phyloP scores from a whole-genome alignment of 2,797 vertebrate genomes.

The Heteromormyrus szaboi region DNA sequence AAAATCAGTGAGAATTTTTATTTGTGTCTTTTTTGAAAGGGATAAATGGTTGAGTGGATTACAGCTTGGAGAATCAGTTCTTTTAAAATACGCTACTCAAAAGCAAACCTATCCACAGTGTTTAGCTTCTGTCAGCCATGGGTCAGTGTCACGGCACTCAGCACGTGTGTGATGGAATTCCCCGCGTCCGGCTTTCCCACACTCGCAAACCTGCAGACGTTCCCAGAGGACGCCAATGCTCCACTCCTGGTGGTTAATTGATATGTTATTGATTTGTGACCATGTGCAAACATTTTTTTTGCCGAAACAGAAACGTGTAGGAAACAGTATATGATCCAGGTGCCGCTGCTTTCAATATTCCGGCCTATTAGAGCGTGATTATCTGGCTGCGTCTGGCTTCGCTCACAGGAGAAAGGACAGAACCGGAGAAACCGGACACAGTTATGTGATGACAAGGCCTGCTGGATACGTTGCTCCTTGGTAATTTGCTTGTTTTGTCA shows the following conservation, averaged over 20 bases:
- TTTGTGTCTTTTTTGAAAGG: not conserved
- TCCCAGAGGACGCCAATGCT: not conserved
- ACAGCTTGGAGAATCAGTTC: not conserved
- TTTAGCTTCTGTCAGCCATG: not conserved
- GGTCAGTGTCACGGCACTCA: not conserved
- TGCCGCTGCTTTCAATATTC: slow-evolving; percentile 70
- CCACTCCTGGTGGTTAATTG: slow-evolving; percentile 46
- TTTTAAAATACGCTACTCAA: not conserved
- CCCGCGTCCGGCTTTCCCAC: not conserved
- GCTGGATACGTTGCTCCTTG: not conserved
- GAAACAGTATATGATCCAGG: slow-evolving; percentile 53
- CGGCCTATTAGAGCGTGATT: slow-evolving; percentile 71
- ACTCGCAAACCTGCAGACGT: not conserved
- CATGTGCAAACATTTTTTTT: slow-evolving; percentile 56
- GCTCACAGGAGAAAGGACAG: slow-evolving; percentile 58
- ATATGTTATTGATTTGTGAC: slow-evolving; percentile 49
- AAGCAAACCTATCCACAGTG: not conserved
- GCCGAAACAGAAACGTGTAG: slow-evolving; percentile 34
- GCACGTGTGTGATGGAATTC: not conserved
- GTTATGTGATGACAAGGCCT: not conserved
- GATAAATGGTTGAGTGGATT: not conserved
- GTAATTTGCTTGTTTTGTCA: not conserved
- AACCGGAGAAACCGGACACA: slow-evolving; percentile 39
- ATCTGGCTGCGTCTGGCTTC: slow-evolving; percentile 67
- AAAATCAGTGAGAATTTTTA: not conserved